Conservation (phyloP, 2,888 invertebrate species). For the Marasmarcha lunaedactyla region DNA sequence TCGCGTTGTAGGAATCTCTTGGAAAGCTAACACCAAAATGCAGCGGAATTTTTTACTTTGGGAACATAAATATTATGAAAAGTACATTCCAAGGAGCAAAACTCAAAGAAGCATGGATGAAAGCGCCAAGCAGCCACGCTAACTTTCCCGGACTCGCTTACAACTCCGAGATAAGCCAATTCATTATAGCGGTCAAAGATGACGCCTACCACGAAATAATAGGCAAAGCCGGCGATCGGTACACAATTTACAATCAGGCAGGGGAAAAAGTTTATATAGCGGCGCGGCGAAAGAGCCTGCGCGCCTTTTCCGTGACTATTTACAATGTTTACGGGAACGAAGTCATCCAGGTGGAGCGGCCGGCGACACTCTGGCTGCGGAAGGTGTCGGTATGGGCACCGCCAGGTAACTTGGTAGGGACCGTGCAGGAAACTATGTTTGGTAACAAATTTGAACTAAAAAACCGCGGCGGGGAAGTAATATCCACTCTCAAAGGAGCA, state of each 20-base stretch:
- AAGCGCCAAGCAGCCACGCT: slow-evolving; percentile 27
- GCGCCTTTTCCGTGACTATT: slow-evolving; percentile 27
- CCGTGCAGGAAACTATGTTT: slow-evolving; percentile 20
- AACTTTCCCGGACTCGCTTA: slow-evolving; percentile 36
- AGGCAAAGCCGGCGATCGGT: slow-evolving; percentile 22
- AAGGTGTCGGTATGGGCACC: slow-evolving; percentile 34
- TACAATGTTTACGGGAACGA: slow-evolving; percentile 45
- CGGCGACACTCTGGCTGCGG: slow-evolving; percentile 20
- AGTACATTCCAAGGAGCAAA: too few species aligned
- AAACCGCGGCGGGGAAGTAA: slow-evolving; percentile 18
- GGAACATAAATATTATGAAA: too few species aligned
- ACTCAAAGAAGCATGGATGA: slow-evolving; percentile 35
- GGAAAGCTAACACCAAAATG: too few species aligned
- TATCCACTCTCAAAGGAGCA: slow-evolving; percentile 24
- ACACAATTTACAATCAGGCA: slow-evolving; percentile 35
- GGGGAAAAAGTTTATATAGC: slow-evolving; percentile 44
- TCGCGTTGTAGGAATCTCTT: too few species aligned
- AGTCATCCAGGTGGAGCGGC: slow-evolving; percentile 29
- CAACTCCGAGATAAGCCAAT: slow-evolving; percentile 25
- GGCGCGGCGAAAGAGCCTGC: slow-evolving; percentile 19
- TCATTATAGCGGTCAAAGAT: slow-evolving; percentile 27
- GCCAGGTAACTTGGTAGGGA: slow-evolving; percentile 33
- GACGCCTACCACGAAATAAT: slow-evolving; percentile 33
- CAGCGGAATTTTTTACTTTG: too few species aligned
- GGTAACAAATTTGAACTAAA: slow-evolving; percentile 23